Base-by-base conservation (phyloP, 2,888 invertebrate genomes). In the Drosophila parthenogenetica region DNA sequence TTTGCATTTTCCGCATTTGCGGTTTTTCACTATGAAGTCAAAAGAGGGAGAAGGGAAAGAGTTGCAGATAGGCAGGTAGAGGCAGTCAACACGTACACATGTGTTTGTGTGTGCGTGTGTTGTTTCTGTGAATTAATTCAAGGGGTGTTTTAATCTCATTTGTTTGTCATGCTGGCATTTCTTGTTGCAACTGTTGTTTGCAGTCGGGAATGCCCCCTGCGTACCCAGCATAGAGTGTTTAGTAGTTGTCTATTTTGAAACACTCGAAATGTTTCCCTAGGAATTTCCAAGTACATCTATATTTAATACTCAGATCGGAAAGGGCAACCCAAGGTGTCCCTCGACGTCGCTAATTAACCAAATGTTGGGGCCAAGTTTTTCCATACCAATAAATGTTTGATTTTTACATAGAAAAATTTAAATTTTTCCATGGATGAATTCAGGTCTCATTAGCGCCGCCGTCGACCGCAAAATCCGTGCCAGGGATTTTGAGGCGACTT, bases 101-200 rank as follows among this genome's bases (percentile, higher is more conserved):
- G n/a, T 37, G 29, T 22, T 49, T 69, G 32, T 35, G 17, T 11
- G 17, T 29, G 22, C 22, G 49, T 69, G 78, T 55, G 29, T 54
- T 76, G 70, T 65, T 71, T 81, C 81, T 68, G 54, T 76, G 89
- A 89, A 85, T 81, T 87, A 89, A 87, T 89, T 81, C 75, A 55
- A 66, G 79, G 90, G 90, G 87, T 82, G 90, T 87, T 84, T 67
- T 90, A 90, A 91, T 89, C 90, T 81, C 85, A 87, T 88, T 90
- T 81, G 79, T 75, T 83, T 74, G 73, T 79, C 70, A 65, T 17
- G 65, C 46, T 65, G 19, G 40, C 39, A 37, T 37, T 19, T 39
- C 14, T n/a, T 8, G 2, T 16, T 49, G 35, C 35, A 35, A 35
- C 17, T 35, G 17, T 17, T 35, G 49, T 13, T n/a, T 19, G 49